These are phyloP conservation scores for Sinopyrophorus schimmeli DNA, from an alignment of 2,888 invertebrate genomes.

Conservation along the genomic window DNA sequence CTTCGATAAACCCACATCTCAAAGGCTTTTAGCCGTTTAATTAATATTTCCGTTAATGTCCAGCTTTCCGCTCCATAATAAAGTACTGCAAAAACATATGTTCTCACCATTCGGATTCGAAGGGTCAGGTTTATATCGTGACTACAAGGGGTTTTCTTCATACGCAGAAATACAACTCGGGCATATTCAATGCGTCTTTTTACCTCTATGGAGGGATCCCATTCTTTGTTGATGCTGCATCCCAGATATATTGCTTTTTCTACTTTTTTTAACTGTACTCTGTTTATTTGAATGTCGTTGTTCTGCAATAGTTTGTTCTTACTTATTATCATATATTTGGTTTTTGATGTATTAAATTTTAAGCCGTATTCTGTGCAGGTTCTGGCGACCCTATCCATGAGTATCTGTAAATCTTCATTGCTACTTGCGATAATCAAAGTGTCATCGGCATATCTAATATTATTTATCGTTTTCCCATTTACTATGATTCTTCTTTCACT, in stretches of 20 bases:
- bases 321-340: constrained; percentile 8
- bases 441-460: constrained; percentile 11
- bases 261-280: constrained; percentile 3
- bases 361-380: constrained; percentile 5
- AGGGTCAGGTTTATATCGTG: constrained; percentile 5
- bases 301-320: constrained; percentile 6
- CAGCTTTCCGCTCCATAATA: constrained; percentile 4
- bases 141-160: constrained; percentile 8
- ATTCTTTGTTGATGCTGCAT: constrained; percentile 5
- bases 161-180: constrained; percentile 3
- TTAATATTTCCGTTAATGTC: constrained; percentile 4
- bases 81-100: constrained; percentile 6
- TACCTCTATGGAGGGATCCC: constrained; percentile 8
- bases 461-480: constrained; percentile 3
- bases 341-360: constrained; percentile 3
- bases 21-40: constrained; percentile 7
- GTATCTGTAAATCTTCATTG: constrained; percentile 6
- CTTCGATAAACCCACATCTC: constrained; percentile 2
- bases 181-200: constrained; percentile 13
- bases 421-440: constrained; percentile 2
- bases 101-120: constrained; percentile 3
- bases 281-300: constrained; percentile 4
- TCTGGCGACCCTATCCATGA: constrained; percentile 7
- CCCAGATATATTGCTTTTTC: constrained; percentile 10
- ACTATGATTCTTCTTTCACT: constrained; percentile 1